phyloP scores from a whole-genome alignment of 2,113 vertebrate genomes.

The Ptilorrhoa leucosticta region DNA sequence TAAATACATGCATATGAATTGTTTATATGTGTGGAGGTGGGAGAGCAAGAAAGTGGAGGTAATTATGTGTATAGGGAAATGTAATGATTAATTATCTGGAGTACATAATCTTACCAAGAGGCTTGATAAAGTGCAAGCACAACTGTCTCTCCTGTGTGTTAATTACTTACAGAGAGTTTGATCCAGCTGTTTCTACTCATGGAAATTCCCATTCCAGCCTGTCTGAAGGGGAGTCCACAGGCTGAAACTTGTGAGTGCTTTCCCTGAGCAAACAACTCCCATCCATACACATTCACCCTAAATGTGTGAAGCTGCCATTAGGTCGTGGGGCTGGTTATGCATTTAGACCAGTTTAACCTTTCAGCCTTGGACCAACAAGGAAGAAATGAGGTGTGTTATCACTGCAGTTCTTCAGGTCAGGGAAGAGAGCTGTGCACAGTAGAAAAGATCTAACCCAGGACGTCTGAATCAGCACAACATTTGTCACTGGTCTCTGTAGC shows the following conservation, averaged over 20 bases:
- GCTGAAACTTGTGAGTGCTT: background rate
- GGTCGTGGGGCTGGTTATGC: background rate
- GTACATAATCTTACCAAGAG: constrained; percentile 63
- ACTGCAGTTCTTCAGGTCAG: background rate
- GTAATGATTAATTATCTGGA: constrained; percentile 70
- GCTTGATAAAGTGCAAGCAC: constrained; percentile 44
- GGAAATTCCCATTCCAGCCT: constrained; percentile 20
- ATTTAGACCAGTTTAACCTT: background rate
- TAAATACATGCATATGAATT: constrained; percentile 58
- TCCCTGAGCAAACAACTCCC: background rate
- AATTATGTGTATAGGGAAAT: constrained; percentile 65
- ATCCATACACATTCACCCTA: background rate
- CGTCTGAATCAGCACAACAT: background rate
- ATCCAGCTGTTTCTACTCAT: constrained; percentile 48
- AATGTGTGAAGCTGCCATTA: background rate
- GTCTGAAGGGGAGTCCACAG: background rate
- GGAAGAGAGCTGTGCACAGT: background rate
- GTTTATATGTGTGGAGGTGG: constrained; percentile 48
- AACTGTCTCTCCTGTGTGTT: constrained; percentile 56
- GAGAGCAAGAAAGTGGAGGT: constrained; percentile 51
- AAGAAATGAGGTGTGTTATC: background rate
- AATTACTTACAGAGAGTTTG: constrained; percentile 45
- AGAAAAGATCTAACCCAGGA: background rate
- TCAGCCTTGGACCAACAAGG: background rate
- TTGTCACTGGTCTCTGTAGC: background rate